A percentile compares a stretch with the other conserved stretches of the same genome.
phyloP scores from a whole-genome alignment of 2,113 vertebrate genomes.

The Ochotona princeps region DNA sequence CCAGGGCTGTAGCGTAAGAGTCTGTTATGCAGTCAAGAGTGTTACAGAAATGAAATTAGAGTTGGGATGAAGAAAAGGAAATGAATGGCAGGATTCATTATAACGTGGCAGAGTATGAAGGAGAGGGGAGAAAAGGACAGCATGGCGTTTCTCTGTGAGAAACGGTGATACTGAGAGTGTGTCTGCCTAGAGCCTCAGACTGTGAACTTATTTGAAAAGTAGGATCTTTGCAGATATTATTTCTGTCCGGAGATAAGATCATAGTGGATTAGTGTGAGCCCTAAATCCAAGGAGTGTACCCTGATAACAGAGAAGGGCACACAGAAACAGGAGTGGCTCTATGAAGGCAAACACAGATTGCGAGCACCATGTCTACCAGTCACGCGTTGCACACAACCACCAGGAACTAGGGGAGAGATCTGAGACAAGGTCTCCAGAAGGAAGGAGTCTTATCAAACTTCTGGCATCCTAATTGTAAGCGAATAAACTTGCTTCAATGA shows the following conservation, averaged over 20 bases:
- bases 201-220: conserved; percentile 25
- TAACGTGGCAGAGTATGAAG: neutral
- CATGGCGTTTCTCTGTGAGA: neutral
- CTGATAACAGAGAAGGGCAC: neutral
- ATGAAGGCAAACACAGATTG: neutral
- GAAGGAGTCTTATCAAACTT: neutral
- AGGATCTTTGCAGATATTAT: neutral
- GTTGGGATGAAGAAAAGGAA: conserved; percentile 22
- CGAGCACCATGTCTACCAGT: neutral
- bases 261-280: neutral
- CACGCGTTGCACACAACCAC: neutral
- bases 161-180: neutral
- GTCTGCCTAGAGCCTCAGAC: neutral
- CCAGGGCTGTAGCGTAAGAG: neutral
- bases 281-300: neutral
- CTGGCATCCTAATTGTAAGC: neutral
- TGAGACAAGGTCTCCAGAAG: neutral
- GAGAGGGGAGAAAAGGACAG: neutral
- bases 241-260: neutral
- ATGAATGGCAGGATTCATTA: neutral
- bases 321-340: neutral
- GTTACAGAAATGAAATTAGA: conserved; percentile 1
- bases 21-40: neutral
- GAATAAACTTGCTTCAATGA: conserved; percentile 12
- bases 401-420: neutral